phyloP scores from a whole-genome alignment of 1,140 invertebrate species.

The Atta colombica region DNA sequence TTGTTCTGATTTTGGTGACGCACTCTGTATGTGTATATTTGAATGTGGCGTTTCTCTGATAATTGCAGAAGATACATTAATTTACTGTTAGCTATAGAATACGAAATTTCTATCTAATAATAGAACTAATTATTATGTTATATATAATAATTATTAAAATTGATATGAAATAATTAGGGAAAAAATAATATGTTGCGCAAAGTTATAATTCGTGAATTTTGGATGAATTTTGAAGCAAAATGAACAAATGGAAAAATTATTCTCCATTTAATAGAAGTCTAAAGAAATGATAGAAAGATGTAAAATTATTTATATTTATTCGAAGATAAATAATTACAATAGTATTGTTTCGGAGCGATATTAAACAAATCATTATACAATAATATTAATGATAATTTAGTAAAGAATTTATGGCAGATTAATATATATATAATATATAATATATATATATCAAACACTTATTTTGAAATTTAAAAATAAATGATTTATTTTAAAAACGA shows the following conservation, averaged over 20 bases:
- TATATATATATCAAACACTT: not conserved
- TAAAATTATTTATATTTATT: slow-evolving; percentile 13
- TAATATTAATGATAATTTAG: slow-evolving; percentile 24
- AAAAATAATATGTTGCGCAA: not conserved
- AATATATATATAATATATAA: not conserved
- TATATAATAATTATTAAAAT: slow-evolving; percentile 9
- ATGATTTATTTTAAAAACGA: slow-evolving; percentile 14
- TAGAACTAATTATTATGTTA: not conserved
- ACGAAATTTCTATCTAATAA: not conserved
- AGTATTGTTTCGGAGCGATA: not conserved
- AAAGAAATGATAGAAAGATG: not conserved
- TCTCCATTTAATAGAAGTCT: not conserved
- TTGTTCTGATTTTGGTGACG: too few relatives aligned
- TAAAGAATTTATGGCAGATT: not conserved
- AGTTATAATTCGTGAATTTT: not conserved
- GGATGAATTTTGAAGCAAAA: slow-evolving; percentile 4
- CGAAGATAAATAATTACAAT: not conserved
- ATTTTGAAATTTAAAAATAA: too few relatives aligned
- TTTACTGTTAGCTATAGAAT: not conserved
- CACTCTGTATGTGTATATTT: too few relatives aligned
- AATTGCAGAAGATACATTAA: not conserved
- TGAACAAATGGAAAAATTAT: slow-evolving; percentile 15
- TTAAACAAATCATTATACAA: slow-evolving; percentile 2
- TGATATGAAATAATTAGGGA: not conserved
- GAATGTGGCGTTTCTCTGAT: not conserved